Evolutionary conservation across 2,113 vertebrate species (phyloP), one percentile per base, ranked within the genome.

Genomic region (Protobothrops flavoviridis): DNA sequence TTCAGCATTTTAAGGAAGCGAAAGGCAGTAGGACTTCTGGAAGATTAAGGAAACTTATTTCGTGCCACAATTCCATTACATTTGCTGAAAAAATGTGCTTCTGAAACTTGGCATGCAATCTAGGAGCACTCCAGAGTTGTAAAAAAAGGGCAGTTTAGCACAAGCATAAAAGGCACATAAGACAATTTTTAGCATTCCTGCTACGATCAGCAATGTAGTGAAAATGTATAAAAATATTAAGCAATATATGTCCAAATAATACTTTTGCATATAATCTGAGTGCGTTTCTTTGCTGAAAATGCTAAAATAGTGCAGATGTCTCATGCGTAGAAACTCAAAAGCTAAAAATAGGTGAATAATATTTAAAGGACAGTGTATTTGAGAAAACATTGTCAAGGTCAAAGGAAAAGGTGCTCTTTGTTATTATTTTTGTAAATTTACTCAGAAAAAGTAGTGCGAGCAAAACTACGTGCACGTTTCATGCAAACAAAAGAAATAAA

Each of bases 221-320:
- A 20, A 92, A 0, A 85, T 91, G 59, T 48, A 24, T 45, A 23
- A 23, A 94, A 88, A 57, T 29, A 95, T 45, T 20, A 17, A 52
- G 50, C 45, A 93, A 92, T 0, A 2, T 33, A 5, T 5, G 4
- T 39, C 81, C 24, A 61, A 59, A 26, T 26, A 90, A n/a, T 9
- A 61, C 5, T 69, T 29, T 85, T 29, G 5, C 39, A 87, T 85
- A 88, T 59, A 89, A 88, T 0, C 1, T 29, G 56, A 56, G 50
- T 0, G 0, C 0, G 0, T 53, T 88, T n/a, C 17, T 57, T 86
- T 21, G 88, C 21, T 55, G 17, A 92, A 88, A 10, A 93, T 45
- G 74, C 39, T 56, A 33, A 23, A 53, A 93, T 23, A 24, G 43
- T 88, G 45, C 20, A 33, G 6, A 57, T 53, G 85, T 57, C 17